Evolutionary conservation across 2,797 vertebrate genomes (phyloP), one percentile per base, ranked within the genome.

Genomic region (Anabas testudineus): DNA sequence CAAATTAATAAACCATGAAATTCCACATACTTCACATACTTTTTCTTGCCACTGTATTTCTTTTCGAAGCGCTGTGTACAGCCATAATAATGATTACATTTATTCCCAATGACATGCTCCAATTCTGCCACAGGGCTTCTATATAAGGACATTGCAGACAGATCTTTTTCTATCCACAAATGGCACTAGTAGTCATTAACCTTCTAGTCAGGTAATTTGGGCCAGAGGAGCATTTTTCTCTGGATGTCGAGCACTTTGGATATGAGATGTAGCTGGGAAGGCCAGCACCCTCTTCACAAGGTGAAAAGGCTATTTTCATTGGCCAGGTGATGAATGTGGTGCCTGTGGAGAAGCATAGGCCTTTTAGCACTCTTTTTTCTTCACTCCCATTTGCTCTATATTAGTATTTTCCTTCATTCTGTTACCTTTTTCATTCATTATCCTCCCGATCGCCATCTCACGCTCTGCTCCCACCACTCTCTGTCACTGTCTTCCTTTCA

Each of bases 191-290:
- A 72, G 80, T 91, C 89, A 91, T 93, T 92, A 92, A 92, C 89
- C 89, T 91, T 87, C 78, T 80, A 86, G 84, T 87, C 82, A 89
- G 86, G 85, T 83, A 90, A 92, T 94, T 90, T 91, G 59, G 88
- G 85, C 78, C 85, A 86, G 54, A 71, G 65, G 51, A 81, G 61
- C 6, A 12, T 87, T 84, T 87, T 76, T 74, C 63, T 79, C 75
- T 51, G 49, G 32, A 64, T 81, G 74, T 75, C 10, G 5, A 74
- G 61, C 26, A 37, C 64, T 39, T 62, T 77, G 64, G 59, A 84
- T 80, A 65, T 79, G 67, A 79, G 67, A 71, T 76, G 69, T 71
- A 73, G 72, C 66, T 54, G 53, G 61, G 39, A 78, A 85, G 74
- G 64, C 64, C 76, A 68, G 63, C 80, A 70, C 46, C 57, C 75